Percentiles rank a stretch among this genome's conserved stretches.
Evolutionary conservation across 1,140 invertebrate genomes (phyloP).

Genomic region (Maniola jurtina): DNA sequence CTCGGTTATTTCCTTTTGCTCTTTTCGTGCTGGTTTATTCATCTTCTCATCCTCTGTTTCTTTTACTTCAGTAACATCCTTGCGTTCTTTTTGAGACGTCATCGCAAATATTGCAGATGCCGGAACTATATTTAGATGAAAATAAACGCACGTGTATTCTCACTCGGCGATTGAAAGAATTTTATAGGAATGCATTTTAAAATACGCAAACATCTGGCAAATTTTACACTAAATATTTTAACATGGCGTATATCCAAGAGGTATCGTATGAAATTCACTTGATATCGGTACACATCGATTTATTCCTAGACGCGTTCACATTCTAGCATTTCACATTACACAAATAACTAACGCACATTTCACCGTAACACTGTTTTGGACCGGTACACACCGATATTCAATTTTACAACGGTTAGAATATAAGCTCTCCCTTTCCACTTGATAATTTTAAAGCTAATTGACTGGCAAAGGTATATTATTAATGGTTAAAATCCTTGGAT

Average conservation of each 20-base stretch:
- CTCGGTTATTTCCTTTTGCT: slow-evolving; percentile 56
- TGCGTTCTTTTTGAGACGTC: slow-evolving; percentile 60
- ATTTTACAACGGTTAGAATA: background rate
- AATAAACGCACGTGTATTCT: slow-evolving; percentile 66
- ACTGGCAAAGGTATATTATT: background rate
- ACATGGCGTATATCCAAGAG: slow-evolving; percentile 10
- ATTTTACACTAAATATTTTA: slow-evolving; percentile 4
- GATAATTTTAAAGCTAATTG: background rate
- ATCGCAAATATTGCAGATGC: slow-evolving; percentile 40
- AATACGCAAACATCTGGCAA: slow-evolving; percentile 4
- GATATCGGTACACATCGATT: slow-evolving; percentile 24
- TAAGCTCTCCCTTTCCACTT: background rate
- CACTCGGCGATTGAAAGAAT: slow-evolving; percentile 34
- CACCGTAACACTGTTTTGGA: slow-evolving; percentile 3
- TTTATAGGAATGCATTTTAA: slow-evolving; percentile 65
- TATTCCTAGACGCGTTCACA: slow-evolving; percentile 30
- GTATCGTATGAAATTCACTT: slow-evolving; percentile 23
- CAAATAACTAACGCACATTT: slow-evolving; percentile 26
- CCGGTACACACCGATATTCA: background rate
- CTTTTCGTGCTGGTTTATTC: slow-evolving; percentile 36
- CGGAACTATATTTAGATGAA: slow-evolving; percentile 63
- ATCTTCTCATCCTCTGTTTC: slow-evolving; percentile 36
- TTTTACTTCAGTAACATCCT: slow-evolving; percentile 48
- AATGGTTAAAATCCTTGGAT: background rate
- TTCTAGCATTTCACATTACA: slow-evolving; percentile 27